Conservation (phyloP, 2,797 vertebrate genomes). For the Aplochiton taeniatus region DNA sequence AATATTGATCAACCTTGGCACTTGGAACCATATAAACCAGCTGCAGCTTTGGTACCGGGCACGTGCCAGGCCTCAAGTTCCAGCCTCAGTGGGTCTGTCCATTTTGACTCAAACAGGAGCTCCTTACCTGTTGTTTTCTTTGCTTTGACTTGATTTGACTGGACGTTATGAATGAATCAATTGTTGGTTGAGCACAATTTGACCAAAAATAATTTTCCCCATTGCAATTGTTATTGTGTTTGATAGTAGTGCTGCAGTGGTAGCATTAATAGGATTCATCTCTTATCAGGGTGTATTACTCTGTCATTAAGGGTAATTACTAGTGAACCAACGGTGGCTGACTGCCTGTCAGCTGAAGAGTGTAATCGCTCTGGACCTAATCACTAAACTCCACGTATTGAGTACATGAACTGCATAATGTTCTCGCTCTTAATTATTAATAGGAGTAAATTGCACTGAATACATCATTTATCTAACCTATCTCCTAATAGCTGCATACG, state of each 20-base stretch:
- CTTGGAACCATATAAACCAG: constrained; percentile 52
- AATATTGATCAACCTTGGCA: constrained; percentile 65
- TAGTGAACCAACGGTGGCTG: constrained; percentile 87
- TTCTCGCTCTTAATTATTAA: constrained; percentile 86
- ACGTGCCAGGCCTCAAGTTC: constrained; percentile 44
- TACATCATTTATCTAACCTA: constrained; percentile 64
- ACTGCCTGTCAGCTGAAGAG: constrained; percentile 85
- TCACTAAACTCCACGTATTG: constrained; percentile 89
- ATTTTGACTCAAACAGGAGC: constrained; percentile 31
- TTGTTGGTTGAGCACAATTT: too few relatives aligned
- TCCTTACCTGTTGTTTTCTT: constrained; percentile 23
- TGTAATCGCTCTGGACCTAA: constrained; percentile 95
- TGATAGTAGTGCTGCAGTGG: constrained; percentile 7
- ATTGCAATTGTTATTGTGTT: constrained; percentile 41
- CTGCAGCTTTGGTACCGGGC: constrained; percentile 54
- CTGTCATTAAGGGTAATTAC: constrained; percentile 93
- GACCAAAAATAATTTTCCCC: too few relatives aligned
- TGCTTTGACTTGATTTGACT: too few relatives aligned
- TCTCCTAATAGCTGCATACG: constrained; percentile 53
- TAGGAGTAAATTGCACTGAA: constrained; percentile 73
- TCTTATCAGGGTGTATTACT: constrained; percentile 75
- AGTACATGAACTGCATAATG: constrained; percentile 89
- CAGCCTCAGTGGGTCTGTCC: constrained; percentile 22
- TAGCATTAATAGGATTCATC: constrained; percentile 31
- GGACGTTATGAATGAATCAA: too few relatives aligned